Conservation (phyloP, 2,113 vertebrate genomes). For the Nanorana parkeri region DNA sequence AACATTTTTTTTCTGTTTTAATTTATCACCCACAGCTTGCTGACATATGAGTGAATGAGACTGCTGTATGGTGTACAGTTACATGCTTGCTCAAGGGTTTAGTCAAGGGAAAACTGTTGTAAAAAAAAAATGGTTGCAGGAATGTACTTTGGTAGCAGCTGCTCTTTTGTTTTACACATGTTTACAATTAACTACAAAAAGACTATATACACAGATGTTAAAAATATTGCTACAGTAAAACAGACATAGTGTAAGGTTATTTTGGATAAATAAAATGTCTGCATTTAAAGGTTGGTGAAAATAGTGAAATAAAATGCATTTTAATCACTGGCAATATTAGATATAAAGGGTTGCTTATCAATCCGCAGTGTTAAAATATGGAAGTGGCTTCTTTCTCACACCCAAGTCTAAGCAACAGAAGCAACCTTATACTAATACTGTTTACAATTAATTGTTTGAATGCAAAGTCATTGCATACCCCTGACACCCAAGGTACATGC, state of each 20-base stretch:
- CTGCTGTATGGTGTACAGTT: slow-evolving; percentile 63
- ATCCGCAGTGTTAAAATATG: background rate
- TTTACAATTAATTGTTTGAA: no score
- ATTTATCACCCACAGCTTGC: slow-evolving; percentile 72
- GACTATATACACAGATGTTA: slow-evolving; percentile 30
- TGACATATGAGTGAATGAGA: slow-evolving; percentile 71
- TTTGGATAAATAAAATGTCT: no score
- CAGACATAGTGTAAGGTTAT: no score
- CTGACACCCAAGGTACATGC: no score
- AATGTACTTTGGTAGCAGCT: slow-evolving; percentile 51
- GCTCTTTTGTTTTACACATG: slow-evolving; percentile 57
- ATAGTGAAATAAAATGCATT: background rate
- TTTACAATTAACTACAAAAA: slow-evolving; percentile 32
- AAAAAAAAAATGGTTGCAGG: slow-evolving; percentile 64
- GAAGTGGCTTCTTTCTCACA: no score
- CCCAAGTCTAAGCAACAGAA: no score
- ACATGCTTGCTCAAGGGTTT: slow-evolving; percentile 66
- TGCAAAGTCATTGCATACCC: no score
- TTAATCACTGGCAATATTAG: background rate
- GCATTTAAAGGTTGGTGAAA: background rate
- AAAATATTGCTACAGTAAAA: background rate
- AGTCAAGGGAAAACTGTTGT: slow-evolving; percentile 57
- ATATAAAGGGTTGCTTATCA: background rate
- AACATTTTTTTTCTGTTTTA: slow-evolving; percentile 67
- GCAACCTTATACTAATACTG: no score